A percentile compares a stretch with the other conserved stretches of the same genome.
phyloP scores from a whole-genome alignment of 2,113 vertebrate species.

The Hippocampus guttulatus region DNA sequence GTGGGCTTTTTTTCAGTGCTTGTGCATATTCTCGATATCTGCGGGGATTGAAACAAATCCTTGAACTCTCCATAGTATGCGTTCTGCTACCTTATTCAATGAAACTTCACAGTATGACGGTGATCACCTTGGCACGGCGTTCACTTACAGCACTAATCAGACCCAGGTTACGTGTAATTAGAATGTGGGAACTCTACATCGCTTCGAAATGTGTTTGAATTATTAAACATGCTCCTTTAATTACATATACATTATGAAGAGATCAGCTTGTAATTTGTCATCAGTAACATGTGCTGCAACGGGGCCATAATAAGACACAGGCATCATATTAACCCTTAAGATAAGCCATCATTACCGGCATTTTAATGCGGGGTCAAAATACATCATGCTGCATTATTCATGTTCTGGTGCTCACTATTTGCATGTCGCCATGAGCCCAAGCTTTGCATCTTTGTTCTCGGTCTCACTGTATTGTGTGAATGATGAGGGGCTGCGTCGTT shows the following conservation, averaged over 20 bases:
- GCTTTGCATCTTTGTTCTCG: conserved; percentile 9
- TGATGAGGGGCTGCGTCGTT: conserved; percentile 26
- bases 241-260: conserved; percentile 2
- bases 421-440: conserved; percentile 5
- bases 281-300: background rate
- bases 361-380: conserved; percentile 14
- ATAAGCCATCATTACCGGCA: conserved; percentile 15
- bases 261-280: background rate
- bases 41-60: background rate
- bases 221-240: conserved; percentile 8
- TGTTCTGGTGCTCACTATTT: background rate
- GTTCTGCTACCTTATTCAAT: background rate
- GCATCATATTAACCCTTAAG: conserved; percentile 9
- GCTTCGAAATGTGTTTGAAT: background rate
- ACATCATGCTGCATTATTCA: conserved; percentile 7
- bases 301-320: conserved; percentile 2
- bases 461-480: conserved; percentile 17
- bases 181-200: background rate
- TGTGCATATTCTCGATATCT: too few species aligned
- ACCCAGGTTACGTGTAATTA: background rate
- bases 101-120: background rate
- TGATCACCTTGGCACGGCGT: background rate
- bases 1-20: too few species aligned
- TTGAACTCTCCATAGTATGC: background rate
- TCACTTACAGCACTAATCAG: background rate